Evolutionary conservation across 2,113 vertebrate genomes (phyloP).

Genomic region (zebrafish (Danio rerio)): GRCz12tu NC_133195.1:37144001-37144500

Average conservation of each 20-base stretch:
- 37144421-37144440: background rate
- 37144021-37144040: slow-evolving; percentile 74
- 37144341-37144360: no score
- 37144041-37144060: slow-evolving; percentile 80
- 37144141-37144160: slow-evolving; percentile 63
- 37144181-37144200: background rate
- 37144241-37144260: no score
- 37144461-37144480: background rate
- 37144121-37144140: slow-evolving; percentile 69
- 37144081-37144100: slow-evolving; percentile 82
- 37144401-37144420: background rate
- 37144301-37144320: no score
- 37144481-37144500: background rate
- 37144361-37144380: no score
- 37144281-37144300: no score
- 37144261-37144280: no score
- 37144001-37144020: slow-evolving; percentile 72
- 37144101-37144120: slow-evolving; percentile 70
- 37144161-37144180: slow-evolving; percentile 14
- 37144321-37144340: no score
- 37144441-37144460: background rate
- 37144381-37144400: background rate
- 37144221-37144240: background rate
- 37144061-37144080: slow-evolving; percentile 79
- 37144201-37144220: background rate